Percentiles rank a stretch among this genome's conserved stretches.
Evolutionary conservation across 2,113 vertebrate species (phyloP).

Genomic region (Prionailurus bengalensis): DNA sequence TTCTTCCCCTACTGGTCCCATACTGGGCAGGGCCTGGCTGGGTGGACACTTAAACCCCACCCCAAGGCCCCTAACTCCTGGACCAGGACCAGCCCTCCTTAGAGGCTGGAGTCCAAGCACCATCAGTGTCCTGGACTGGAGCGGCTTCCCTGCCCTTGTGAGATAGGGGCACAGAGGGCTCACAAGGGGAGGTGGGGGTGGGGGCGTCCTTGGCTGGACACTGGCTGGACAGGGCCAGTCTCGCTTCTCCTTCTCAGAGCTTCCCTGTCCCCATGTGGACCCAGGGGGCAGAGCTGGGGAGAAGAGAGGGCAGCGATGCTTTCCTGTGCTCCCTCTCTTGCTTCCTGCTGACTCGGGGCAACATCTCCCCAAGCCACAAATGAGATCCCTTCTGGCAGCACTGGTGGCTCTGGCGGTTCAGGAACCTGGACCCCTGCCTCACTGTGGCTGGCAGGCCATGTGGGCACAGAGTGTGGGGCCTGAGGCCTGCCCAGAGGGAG

Average conservation of each 20-base stretch:
- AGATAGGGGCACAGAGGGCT: neutral
- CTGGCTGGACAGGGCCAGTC: neutral
- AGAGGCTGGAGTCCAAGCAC: slow-evolving; percentile 54
- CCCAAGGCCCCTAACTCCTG: neutral
- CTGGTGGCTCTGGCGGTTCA: neutral
- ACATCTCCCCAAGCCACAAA: neutral
- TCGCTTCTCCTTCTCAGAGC: neutral
- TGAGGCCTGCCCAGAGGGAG: neutral
- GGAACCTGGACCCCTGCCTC: neutral
- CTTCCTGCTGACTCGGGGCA: neutral
- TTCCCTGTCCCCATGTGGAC: neutral
- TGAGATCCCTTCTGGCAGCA: neutral
- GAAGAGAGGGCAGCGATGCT: neutral
- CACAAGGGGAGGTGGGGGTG: neutral
- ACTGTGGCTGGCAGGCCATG: neutral
- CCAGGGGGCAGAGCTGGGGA: neutral
- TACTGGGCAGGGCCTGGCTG: neutral
- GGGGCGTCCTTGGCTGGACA: neutral
- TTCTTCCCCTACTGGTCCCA: neutral
- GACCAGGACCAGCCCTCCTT: neutral
- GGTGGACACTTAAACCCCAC: neutral
- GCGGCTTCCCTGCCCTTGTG: neutral
- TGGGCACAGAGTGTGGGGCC: neutral
- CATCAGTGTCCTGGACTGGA: neutral
- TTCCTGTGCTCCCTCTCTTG: neutral